Conservation (phyloP, 1,140 invertebrate species). For the Lepidurus packardi region DNA sequence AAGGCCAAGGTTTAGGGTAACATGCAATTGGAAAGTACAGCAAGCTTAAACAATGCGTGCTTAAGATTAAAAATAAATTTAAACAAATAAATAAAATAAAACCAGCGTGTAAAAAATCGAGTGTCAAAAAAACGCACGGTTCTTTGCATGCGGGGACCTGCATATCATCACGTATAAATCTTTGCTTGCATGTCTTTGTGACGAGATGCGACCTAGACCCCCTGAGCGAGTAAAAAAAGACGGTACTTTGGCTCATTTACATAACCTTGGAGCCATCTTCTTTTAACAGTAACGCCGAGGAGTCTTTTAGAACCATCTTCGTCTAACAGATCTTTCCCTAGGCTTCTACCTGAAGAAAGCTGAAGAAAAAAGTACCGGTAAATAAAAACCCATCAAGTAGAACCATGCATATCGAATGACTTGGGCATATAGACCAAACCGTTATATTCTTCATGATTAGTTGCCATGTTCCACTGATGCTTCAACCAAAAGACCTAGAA, state of each 20-base stretch:
- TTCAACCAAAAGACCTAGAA: neutral
- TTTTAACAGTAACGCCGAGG: neutral
- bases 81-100: no score
- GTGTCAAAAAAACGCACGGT: neutral
- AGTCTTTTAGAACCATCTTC: no score
- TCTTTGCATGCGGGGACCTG: neutral
- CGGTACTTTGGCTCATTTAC: conserved; percentile 5
- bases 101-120: neutral
- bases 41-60: neutral
- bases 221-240: neutral
- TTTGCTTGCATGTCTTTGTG: neutral
- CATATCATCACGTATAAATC: conserved; percentile 3
- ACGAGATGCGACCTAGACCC: conserved; percentile 7
- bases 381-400: conserved; percentile 2
- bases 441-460: neutral
- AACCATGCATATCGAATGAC: neutral
- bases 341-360: neutral
- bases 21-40: conserved; percentile 5
- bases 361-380: conserved; percentile 1
- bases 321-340: neutral
- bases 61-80: no score
- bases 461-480: neutral
- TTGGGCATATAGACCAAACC: conserved; percentile 9
- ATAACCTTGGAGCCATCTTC: neutral
- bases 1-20: neutral